A percentile compares a stretch with the other conserved stretches of the same genome.
phyloP scores from a whole-genome alignment of 2,797 vertebrate species.

The Apogon talboti region DNA sequence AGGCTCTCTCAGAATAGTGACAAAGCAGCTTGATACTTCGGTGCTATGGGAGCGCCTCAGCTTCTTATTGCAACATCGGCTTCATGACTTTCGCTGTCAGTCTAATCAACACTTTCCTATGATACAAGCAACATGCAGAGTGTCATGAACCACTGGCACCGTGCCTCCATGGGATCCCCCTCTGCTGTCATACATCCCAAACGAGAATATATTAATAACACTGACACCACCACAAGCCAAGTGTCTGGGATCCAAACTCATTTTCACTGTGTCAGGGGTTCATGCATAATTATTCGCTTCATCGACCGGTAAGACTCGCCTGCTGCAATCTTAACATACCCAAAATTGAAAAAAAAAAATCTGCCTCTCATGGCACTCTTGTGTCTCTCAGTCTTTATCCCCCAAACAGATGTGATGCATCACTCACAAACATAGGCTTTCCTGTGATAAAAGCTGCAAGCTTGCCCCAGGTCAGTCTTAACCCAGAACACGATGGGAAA shows the following conservation, averaged over 20 bases:
- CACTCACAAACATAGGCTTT: constrained; percentile 42
- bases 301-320: constrained; percentile 58
- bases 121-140: constrained; percentile 39
- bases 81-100: constrained; percentile 49
- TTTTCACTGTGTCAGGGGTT: constrained; percentile 72
- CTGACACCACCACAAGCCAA: constrained; percentile 62
- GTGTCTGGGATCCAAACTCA: constrained; percentile 70
- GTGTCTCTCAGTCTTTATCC: constrained; percentile 42
- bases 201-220: constrained; percentile 74
- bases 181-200: constrained; percentile 51
- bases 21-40: constrained; percentile 41
- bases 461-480: constrained; percentile 63
- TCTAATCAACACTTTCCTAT: constrained; percentile 62
- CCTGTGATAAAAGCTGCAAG: constrained; percentile 54
- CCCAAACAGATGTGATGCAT: constrained; percentile 62
- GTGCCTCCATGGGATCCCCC: constrained; percentile 54
- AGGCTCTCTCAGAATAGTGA: constrained; percentile 53
- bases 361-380: constrained; percentile 40
- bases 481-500: constrained; percentile 59
- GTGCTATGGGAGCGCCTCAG: constrained; percentile 43
- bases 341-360: constrained; percentile 54
- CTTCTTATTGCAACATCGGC: constrained; percentile 24
- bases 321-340: constrained; percentile 61
- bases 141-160: constrained; percentile 44
- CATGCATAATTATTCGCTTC: constrained; percentile 78